Evolutionary conservation across 2,113 vertebrate species (phyloP), one percentile per base, ranked within the genome.

Genomic region (Oxyruncus cristatus): DNA sequence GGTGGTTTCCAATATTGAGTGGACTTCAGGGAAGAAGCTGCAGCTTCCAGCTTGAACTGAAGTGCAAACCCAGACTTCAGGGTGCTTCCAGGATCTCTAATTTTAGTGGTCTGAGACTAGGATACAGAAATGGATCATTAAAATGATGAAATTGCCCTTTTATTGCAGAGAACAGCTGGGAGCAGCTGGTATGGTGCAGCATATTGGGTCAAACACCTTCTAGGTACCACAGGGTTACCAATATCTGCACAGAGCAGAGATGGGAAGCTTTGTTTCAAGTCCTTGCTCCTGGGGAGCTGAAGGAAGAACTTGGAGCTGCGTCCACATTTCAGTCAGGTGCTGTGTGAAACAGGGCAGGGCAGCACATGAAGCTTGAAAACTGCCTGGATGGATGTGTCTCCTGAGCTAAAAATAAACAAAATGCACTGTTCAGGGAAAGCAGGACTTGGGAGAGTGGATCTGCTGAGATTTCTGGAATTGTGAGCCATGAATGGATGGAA

Each of bases 381-480:
- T 70, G 72, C 50, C 49, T 80, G 71, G 50, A 44, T 92, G 63
- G 92, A 72, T 27, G 75, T 68, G 63, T 61, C 50, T 86, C 26
- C 46, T 61, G 41, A 21, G 76, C 92, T 94, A 91, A 92, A 93
- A 94, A 88, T 90, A 93, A 93, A 62, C 17, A 15, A 49, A 42
- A 39, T 59, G 68, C n/a, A 12, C 53, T 33, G 56, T 21, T 71
- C 74, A 67, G 75, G 83, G 62, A 61, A 63, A 94, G 81, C 56
- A 72, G 88, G 76, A 13, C 78, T 56, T 68, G 61, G 42, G 94
- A 75, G 83, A 56, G 59, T 49, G 49, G 32, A 50, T 84, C 65
- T 71, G 52, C 63, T 85, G 88, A 85, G 89, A 58, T 44, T 73
- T 76, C 68, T 71, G 84, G 12, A 70, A 12, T 11, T 72, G 49